A percentile compares a stretch with the other conserved stretches of the same genome.
Conservation (phyloP, 1,140 invertebrate species). For the Oedothorax gibbosus region DNA sequence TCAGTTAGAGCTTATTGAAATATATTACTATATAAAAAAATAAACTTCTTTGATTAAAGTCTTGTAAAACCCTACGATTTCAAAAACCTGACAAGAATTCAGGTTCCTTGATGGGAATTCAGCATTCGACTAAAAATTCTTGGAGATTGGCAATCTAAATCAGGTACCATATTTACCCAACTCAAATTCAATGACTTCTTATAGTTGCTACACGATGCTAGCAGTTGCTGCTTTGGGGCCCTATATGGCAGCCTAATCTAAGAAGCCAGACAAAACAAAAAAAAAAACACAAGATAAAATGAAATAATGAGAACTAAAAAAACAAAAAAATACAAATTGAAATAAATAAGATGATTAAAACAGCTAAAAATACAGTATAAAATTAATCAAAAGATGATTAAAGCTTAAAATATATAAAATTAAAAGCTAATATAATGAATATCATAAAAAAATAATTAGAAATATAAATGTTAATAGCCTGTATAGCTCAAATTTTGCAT, state of each 20-base stretch:
- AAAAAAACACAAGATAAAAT: not conserved
- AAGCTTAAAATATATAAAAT: not conserved
- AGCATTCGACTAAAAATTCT: not conserved
- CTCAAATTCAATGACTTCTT: conserved; percentile 16
- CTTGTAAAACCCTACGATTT: conserved; percentile 21
- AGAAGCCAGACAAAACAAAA: not conserved
- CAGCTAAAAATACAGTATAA: not conserved
- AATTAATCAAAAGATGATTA: not conserved
- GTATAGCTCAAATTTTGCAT: not conserved
- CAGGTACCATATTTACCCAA: conserved; percentile 52
- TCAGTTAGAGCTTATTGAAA: conserved; percentile 26
- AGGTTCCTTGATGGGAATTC: not conserved
- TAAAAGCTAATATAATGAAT: not conserved
- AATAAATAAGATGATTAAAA: not conserved
- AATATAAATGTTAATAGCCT: not conserved
- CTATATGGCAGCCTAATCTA: conserved; percentile 12
- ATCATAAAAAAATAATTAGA: not conserved
- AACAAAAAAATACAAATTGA: not conserved
- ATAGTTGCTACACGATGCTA: conserved; percentile 6
- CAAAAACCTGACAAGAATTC: conserved; percentile 2
- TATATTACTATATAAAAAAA: conserved; percentile 48
- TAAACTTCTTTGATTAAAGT: conserved; percentile 23
- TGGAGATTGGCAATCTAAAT: not conserved
- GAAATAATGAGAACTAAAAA: not conserved
- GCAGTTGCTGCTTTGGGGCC: conserved; percentile 28